Evolutionary conservation across 2,797 vertebrate species (phyloP).

Genomic region (Otolemur crassicaudatus): DNA sequence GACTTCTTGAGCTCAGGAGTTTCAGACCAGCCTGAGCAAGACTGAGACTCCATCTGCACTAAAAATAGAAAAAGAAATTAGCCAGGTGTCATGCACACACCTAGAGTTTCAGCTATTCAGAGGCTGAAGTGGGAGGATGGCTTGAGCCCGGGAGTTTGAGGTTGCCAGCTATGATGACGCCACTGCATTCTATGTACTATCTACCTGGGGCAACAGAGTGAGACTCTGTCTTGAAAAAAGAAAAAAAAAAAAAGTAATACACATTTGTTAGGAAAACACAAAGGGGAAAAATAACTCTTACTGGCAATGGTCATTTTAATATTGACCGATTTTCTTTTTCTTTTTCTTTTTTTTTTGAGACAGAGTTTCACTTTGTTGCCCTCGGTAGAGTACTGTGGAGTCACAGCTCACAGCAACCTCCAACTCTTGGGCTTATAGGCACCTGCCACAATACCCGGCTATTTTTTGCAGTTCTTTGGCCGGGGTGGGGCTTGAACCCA

Average conservation of each 20-base stretch:
- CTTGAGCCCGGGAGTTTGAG: neutral
- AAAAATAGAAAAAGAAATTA: neutral
- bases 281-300: slow-evolving; percentile 11
- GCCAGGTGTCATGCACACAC: neutral
- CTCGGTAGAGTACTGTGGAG: no score
- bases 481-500: no score
- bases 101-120: neutral
- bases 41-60: neutral
- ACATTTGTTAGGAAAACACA: slow-evolving; percentile 37
- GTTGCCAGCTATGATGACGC: neutral
- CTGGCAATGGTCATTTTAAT: neutral
- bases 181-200: neutral
- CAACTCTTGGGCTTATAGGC: no score
- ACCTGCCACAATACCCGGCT: no score
- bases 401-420: no score
- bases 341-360: no score
- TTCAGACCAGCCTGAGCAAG: neutral
- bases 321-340: neutral
- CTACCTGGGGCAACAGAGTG: neutral
- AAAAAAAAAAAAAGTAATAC: neutral
- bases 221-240: neutral
- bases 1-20: neutral
- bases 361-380: no score
- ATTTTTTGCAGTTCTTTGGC: no score
- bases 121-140: neutral